Percentiles rank a stretch among this genome's conserved stretches.
Evolutionary conservation across 2,888 invertebrate genomes (phyloP).

Genomic region (Drosophila tanythrix): DNA sequence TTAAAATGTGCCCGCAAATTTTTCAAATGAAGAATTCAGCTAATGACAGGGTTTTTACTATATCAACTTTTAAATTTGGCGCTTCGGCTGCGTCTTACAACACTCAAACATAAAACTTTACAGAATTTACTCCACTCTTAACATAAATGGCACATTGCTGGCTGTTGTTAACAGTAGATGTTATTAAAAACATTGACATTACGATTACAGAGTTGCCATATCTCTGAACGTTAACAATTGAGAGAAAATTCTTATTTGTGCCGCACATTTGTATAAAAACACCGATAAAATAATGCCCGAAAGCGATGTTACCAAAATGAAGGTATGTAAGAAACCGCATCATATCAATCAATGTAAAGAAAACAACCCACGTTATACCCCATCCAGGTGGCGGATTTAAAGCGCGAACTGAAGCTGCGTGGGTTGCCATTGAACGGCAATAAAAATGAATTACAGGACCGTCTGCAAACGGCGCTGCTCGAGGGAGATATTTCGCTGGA

Average conservation of each 20-base stretch:
- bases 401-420: constrained; percentile 91
- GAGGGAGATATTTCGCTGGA: constrained; percentile 84
- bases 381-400: constrained; percentile 92
- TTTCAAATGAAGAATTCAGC: neutral
- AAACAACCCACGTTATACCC: neutral
- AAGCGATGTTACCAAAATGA: constrained; percentile 84
- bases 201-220: constrained; percentile 24
- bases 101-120: neutral
- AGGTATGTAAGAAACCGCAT: constrained; percentile 60
- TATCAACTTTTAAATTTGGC: neutral
- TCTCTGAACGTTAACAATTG: neutral
- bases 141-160: neutral
- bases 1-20: neutral
- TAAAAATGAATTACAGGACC: constrained; percentile 92
- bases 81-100: neutral
- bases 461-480: constrained; percentile 88
- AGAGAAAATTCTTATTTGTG: constrained; percentile 36
- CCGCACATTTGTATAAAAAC: constrained; percentile 31
- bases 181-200: constrained; percentile 3
- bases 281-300: constrained; percentile 79
- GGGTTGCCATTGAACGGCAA: constrained; percentile 91
- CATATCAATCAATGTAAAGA: neutral
- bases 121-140: constrained; percentile 10
- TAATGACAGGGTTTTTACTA: neutral
- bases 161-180: neutral